Evolutionary conservation across 2,113 vertebrate genomes (phyloP), one percentile per base, ranked within the genome.

Genomic region (Perca schrenkii): DNA sequence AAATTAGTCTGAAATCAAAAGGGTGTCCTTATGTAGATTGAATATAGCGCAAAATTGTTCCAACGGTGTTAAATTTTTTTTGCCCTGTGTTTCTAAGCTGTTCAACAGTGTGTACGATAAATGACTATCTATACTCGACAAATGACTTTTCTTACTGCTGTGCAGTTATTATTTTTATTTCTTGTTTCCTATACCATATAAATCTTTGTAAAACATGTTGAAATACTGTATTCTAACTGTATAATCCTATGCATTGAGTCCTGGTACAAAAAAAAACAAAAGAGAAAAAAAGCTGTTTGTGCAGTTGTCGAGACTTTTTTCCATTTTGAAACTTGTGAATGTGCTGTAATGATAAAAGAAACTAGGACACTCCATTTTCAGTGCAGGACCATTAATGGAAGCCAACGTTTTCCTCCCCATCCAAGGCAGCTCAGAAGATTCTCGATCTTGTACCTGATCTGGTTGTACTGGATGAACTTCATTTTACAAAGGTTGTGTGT

Each of bases 121-220:
- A 91, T 89, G 86, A 94, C 89, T 92, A 94, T 94, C 91, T 95
- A 93, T 95, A 95, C 93, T 96, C 94, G 78, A 94, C 94, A 92
- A 93, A 94, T 93, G 60, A 94, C 75, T 76, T 93, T 94, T 95
- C 93, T 95, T 95, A 95, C 95, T 96, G 95, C 95, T 96, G 95
- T 96, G 95, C 95, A 96, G 95, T 96, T 95, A 91, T 94, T 94
- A 87, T 94, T 94, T 94, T 94, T 93, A 91, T 94, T 95, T 95
- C 88, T 88, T 69, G 92, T 95, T 94, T 94, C 90, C 90, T 95
- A 93, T 93, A 93, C 90, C 89, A 86, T 95, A 95, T 95, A 91
- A 93, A 94, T 94, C 94, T 95, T 96, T 96, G 95, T 96, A 95
- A 94, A 93, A 93, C 88, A 77, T 93, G 93, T 95, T 95, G 92